A percentile compares a stretch with the other conserved stretches of the same genome.
These are phyloP conservation scores for Caenorhabditis sulstoni DNA, from an alignment of 2,888 invertebrate genomes.

Conservation along the genomic window DNA sequence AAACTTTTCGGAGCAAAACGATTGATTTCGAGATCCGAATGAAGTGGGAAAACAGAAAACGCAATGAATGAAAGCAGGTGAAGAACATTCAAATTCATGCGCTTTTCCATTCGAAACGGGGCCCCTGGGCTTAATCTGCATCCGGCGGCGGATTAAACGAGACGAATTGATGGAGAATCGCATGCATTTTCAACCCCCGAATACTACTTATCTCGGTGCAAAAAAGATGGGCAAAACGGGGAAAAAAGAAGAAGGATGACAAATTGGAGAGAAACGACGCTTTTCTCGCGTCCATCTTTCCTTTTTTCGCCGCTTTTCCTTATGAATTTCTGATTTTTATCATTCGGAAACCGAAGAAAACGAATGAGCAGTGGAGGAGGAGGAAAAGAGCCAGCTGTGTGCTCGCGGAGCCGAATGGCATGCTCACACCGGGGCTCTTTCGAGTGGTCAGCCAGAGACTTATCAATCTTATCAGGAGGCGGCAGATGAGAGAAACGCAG, in stretches of 20 bases:
- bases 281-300: slow-evolving; percentile 6
- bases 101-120: no score
- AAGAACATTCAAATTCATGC: no score
- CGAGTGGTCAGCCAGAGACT: slow-evolving; percentile 39
- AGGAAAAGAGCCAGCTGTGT: no score
- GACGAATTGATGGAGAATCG: background rate
- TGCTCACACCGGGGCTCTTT: slow-evolving; percentile 6
- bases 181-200: background rate
- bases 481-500: no score
- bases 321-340: slow-evolving; percentile 46
- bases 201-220: background rate
- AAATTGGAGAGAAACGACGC: slow-evolving; percentile 31
- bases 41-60: no score
- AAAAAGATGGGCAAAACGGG: slow-evolving; percentile 15
- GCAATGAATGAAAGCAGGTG: no score
- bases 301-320: background rate
- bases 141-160: background rate
- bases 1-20: no score
- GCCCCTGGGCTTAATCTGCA: no score
- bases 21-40: no score
- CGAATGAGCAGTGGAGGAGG: background rate
- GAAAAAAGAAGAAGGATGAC: slow-evolving; percentile 19
- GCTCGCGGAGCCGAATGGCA: slow-evolving; percentile 32
- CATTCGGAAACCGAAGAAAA: background rate
- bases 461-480: slow-evolving; percentile 36